Evolutionary conservation across 2,113 vertebrate genomes (phyloP).

Genomic region (Megaceryle torquata): DNA sequence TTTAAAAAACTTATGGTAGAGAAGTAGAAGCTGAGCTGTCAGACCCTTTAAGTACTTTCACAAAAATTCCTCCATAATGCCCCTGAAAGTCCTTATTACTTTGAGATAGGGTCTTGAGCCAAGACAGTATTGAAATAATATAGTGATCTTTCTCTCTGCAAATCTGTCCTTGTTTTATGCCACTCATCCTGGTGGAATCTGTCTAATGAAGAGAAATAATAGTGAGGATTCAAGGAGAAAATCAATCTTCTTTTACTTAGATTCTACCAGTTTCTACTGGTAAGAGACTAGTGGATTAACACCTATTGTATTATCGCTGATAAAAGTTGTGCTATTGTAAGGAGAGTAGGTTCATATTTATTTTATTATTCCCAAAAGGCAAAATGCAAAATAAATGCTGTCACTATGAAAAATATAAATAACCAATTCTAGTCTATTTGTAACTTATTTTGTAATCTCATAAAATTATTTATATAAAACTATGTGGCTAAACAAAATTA

Average conservation of each 20-base stretch:
- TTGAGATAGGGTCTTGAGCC: background rate
- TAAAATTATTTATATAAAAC: background rate
- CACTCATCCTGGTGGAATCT: conserved; percentile 8
- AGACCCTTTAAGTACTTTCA: background rate
- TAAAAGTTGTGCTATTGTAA: background rate
- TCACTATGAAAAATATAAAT: background rate
- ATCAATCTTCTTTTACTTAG: background rate
- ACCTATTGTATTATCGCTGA: background rate
- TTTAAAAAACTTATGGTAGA: background rate
- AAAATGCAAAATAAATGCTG: background rate
- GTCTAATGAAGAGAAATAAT: conserved; percentile 22
- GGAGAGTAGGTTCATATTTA: background rate
- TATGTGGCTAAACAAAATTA: background rate
- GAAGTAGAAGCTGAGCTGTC: background rate
- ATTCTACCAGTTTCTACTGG: background rate
- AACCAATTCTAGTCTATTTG: background rate
- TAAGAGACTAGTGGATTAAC: background rate
- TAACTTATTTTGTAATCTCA: background rate
- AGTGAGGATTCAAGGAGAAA: background rate
- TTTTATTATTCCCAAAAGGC: background rate
- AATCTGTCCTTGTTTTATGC: conserved; percentile 11
- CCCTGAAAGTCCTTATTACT: background rate
- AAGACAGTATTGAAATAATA: background rate
- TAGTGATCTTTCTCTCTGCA: background rate
- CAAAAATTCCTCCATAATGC: background rate